Conservation (phyloP, 1,140 invertebrate genomes). For the Episyrphus balteatus region DNA sequence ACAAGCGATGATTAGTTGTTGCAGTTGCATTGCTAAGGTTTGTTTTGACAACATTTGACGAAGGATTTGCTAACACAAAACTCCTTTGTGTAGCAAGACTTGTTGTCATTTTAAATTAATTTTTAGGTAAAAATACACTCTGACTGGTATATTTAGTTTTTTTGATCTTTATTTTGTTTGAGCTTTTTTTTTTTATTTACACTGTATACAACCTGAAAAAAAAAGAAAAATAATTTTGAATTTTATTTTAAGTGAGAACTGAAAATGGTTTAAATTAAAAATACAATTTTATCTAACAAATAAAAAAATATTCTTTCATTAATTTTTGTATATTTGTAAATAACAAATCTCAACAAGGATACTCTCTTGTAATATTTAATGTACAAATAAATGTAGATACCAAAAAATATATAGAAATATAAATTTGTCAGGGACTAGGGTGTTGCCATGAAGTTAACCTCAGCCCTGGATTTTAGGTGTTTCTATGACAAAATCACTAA, state of each 20-base stretch:
- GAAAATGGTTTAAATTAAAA: too few relatives aligned
- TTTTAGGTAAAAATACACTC: neutral
- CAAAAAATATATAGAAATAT: neutral
- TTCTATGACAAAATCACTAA: too few relatives aligned
- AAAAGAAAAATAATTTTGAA: conserved; percentile 12
- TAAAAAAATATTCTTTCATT: neutral
- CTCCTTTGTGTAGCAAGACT: conserved; percentile 29
- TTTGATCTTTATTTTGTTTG: neutral
- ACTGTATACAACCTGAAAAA: conserved; percentile 16
- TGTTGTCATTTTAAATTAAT: conserved; percentile 21
- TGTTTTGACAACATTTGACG: conserved; percentile 10
- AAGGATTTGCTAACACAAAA: conserved; percentile 27
- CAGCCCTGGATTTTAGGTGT: too few relatives aligned
- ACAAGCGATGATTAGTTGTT: conserved; percentile 15
- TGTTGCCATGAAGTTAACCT: conserved; percentile 36
- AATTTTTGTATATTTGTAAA: conserved; percentile 6
- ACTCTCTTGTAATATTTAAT: conserved; percentile 1
- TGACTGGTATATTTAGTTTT: neutral
- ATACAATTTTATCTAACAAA: too few relatives aligned
- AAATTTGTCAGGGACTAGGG: conserved; percentile 16
- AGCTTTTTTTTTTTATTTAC: conserved; percentile 5
- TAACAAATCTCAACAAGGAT: neutral
- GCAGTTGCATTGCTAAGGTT: conserved; percentile 4
- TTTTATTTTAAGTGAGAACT: neutral
- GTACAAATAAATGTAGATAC: neutral